Evolutionary conservation across 37 sponge, comb jelly and placozoan species (phyloP).

Genomic region (Oopsacas minuta): DNA sequence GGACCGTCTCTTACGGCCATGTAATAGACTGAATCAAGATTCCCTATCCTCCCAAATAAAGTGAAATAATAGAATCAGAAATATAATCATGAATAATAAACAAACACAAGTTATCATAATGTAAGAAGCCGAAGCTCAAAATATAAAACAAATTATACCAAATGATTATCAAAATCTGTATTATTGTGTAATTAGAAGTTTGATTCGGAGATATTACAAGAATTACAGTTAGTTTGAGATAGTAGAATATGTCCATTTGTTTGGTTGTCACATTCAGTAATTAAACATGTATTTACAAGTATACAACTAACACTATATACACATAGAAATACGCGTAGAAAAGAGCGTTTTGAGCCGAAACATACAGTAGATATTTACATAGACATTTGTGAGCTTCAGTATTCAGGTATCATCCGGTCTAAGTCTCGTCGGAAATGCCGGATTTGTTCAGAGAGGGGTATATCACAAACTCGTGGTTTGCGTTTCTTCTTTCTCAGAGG

Average conservation of each 20-base stretch:
- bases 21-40: too few species aligned
- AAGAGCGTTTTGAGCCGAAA: slow-evolving; percentile 14
- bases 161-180: not conserved
- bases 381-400: not conserved
- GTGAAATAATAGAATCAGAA: not conserved
- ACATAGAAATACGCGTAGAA: not conserved
- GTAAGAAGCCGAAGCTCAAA: slow-evolving; percentile 16
- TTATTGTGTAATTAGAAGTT: not conserved
- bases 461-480: not conserved
- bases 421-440: slow-evolving; percentile 4
- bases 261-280: too few species aligned
- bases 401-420: not conserved
- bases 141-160: not conserved
- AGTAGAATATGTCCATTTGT: not conserved
- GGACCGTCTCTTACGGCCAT: too few species aligned
- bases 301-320: not conserved
- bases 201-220: not conserved
- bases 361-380: not conserved
- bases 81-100: not conserved
- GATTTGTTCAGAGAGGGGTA: slow-evolving; percentile 8
- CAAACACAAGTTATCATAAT: not conserved
- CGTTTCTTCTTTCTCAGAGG: not conserved
- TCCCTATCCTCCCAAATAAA: not conserved
- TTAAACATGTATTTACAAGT: not conserved
- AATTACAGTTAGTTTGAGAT: not conserved